phyloP scores from a whole-genome alignment of 64 coral and sea anemone species.

The Astreopora myriophthalma region DNA sequence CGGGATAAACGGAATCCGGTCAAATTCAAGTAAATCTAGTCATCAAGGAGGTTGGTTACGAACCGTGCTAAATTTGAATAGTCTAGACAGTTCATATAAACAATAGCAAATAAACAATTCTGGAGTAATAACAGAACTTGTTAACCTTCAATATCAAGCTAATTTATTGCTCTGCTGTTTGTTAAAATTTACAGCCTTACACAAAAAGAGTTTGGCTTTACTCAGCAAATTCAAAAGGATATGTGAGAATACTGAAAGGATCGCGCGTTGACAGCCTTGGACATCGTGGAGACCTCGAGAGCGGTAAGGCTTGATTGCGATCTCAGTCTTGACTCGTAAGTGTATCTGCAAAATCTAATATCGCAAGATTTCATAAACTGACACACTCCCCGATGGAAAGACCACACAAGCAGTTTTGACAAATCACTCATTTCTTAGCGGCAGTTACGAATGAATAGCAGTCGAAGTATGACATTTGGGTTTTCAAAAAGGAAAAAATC shows the following conservation, averaged over 20 bases:
- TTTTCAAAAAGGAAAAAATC: neutral
- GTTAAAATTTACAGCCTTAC: neutral
- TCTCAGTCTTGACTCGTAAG: neutral
- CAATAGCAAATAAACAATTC: slow-evolving; percentile 36
- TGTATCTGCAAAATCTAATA: neutral
- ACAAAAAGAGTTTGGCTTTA: neutral
- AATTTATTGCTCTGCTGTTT: neutral
- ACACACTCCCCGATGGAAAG: neutral
- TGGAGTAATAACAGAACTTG: neutral
- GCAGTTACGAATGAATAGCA: neutral
- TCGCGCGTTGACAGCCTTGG: neutral
- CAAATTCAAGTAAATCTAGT: neutral
- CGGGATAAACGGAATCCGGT: neutral
- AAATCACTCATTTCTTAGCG: neutral
- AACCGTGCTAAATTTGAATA: neutral
- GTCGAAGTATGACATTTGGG: neutral
- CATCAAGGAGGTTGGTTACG: neutral
- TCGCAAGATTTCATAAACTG: neutral
- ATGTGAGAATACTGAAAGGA: neutral
- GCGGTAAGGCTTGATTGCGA: neutral
- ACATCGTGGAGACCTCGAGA: neutral
- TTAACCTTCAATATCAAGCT: neutral
- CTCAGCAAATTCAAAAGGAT: neutral
- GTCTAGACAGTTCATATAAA: slow-evolving; percentile 42
- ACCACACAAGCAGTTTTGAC: slow-evolving; percentile 1